Evolutionary conservation across 1,140 invertebrate species (phyloP).

Genomic region (Rhyzopertha dominica): DNA sequence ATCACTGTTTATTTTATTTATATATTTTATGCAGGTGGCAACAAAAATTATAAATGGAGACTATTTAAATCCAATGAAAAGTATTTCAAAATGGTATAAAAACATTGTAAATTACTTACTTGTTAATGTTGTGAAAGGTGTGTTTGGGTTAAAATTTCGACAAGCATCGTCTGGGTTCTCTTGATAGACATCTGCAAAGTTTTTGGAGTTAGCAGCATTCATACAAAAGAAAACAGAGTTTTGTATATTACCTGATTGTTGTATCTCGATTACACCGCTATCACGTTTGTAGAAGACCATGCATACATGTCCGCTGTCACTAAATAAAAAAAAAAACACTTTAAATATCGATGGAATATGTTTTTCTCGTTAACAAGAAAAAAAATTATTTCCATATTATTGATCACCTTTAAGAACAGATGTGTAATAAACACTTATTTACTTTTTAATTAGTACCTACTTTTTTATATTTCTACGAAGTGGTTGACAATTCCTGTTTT

Average conservation of each 20-base stretch:
- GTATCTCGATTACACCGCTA: constrained; percentile 74
- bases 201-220: constrained; percentile 3
- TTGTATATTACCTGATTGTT: constrained; percentile 47
- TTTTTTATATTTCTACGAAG: too few relatives aligned
- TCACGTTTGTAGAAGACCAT: constrained; percentile 77
- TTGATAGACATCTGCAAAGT: constrained; percentile 21
- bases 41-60: too few relatives aligned
- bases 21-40: too few relatives aligned
- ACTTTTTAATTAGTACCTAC: too few relatives aligned
- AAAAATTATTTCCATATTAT: too few relatives aligned
- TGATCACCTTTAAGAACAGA: too few relatives aligned
- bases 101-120: constrained; percentile 60
- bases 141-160: constrained; percentile 53
- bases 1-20: too few relatives aligned
- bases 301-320: constrained; percentile 81
- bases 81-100: not conserved
- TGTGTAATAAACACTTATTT: too few relatives aligned
- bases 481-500: too few relatives aligned
- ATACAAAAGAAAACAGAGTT: constrained; percentile 5
- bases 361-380: not conserved
- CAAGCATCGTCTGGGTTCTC: constrained; percentile 59
- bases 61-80: too few relatives aligned
- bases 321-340: constrained; percentile 46
- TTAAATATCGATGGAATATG: not conserved
- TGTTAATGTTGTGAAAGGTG: constrained; percentile 76